Conservation (phyloP, 2,797 vertebrate genomes). For the Ceryle rudis region DNA sequence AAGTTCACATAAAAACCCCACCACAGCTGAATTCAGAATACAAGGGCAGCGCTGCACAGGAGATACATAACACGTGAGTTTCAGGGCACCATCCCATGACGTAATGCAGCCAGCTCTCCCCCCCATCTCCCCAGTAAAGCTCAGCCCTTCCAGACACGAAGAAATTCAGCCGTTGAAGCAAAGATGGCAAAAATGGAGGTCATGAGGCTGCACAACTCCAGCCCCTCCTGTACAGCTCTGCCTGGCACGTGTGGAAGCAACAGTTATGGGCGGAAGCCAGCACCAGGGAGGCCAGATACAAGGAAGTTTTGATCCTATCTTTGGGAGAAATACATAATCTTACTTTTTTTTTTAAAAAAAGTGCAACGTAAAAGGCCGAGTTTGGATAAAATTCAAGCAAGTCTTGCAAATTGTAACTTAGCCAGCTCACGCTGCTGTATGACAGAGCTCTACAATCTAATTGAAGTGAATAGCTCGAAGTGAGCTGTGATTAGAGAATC, state of each 20-base stretch:
- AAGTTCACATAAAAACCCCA: not conserved
- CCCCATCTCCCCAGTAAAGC: not conserved
- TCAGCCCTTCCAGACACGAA: rapidly evolving
- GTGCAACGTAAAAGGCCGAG: not conserved
- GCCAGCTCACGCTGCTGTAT: not conserved
- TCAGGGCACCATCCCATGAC: rapidly evolving
- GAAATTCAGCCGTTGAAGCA: not conserved
- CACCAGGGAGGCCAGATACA: not conserved
- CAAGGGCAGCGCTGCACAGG: not conserved
- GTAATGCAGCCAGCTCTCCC: not conserved
- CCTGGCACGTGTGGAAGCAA: rapidly evolving
- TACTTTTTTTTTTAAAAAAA: not conserved
- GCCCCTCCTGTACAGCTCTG: not conserved
- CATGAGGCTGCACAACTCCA: not conserved
- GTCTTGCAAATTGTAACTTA: not conserved
- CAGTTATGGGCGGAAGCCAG: not conserved
- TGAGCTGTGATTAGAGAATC: slow-evolving; percentile 40
- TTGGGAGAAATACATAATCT: not conserved
- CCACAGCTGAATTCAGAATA: not conserved
- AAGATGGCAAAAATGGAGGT: not conserved
- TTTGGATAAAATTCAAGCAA: not conserved
- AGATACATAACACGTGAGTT: rapidly evolving
- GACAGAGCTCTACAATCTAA: slow-evolving; percentile 21
- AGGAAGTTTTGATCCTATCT: not conserved
- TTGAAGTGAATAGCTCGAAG: slow-evolving; percentile 29